These are phyloP conservation scores for Saguinus midas DNA, from an alignment of 2,113 vertebrate genomes.

Conservation along the genomic window DNA sequence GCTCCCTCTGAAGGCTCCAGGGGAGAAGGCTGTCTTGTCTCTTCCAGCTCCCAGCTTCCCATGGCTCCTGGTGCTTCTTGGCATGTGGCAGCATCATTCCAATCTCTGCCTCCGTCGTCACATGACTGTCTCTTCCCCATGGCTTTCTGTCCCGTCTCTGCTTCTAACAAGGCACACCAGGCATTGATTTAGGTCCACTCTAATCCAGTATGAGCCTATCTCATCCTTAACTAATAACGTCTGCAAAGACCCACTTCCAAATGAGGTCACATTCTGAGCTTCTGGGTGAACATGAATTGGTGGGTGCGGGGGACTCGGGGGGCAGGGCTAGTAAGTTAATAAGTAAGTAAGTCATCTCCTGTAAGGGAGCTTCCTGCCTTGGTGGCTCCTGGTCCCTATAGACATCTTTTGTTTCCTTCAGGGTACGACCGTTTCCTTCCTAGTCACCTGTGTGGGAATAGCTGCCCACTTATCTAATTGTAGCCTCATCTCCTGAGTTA, in stretches of 20 bases:
- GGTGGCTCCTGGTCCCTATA: neutral
- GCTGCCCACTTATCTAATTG: slow-evolving; percentile 35
- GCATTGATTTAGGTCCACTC: neutral
- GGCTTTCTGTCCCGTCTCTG: neutral
- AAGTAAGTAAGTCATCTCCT: too few species aligned
- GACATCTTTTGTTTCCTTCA: neutral
- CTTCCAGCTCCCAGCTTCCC: neutral
- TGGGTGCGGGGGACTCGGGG: neutral
- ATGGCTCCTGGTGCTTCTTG: neutral
- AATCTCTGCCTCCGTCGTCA: neutral
- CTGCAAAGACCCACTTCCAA: neutral
- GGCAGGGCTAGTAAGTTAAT: too few species aligned
- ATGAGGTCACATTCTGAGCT: neutral
- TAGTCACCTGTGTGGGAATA: slow-evolving; percentile 11
- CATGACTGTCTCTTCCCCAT: rapidly evolving
- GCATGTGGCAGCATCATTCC: neutral
- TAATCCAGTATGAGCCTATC: neutral
- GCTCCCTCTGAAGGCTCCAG: neutral
- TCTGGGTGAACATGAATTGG: neutral
- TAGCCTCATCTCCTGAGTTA: slow-evolving; percentile 28
- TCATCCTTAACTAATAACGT: neutral
- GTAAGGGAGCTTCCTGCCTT: neutral
- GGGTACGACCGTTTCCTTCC: neutral
- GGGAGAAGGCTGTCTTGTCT: neutral
- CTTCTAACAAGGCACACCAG: neutral